Conservation (phyloP, 1,140 invertebrate species). For the Hydropsyche tenuis region DNA sequence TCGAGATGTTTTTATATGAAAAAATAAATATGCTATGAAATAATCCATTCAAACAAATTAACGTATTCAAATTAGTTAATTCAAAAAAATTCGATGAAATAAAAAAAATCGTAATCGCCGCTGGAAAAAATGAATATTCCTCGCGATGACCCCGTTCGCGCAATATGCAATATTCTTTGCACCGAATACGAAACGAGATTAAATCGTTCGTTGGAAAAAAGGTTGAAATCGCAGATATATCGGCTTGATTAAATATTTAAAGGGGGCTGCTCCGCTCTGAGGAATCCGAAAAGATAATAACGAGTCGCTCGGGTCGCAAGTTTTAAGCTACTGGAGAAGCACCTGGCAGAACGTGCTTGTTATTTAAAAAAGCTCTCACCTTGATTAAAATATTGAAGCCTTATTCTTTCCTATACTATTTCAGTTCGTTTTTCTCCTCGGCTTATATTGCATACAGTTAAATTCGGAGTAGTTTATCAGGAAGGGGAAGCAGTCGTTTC, state of each 20-base stretch:
- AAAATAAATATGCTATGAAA: too few relatives aligned
- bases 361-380: slow-evolving; percentile 26
- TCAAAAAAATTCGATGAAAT: too few relatives aligned
- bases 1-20: too few relatives aligned
- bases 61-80: too few relatives aligned
- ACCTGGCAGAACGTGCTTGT: slow-evolving; percentile 23
- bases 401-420: slow-evolving; percentile 3
- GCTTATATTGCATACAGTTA: neutral
- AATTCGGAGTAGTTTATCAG: slow-evolving; percentile 3
- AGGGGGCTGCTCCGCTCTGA: neutral
- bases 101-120: too few relatives aligned
- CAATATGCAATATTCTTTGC: slow-evolving; percentile 9
- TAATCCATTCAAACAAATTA: too few relatives aligned
- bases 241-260: slow-evolving; percentile 24
- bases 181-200: neutral
- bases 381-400: slow-evolving; percentile 23
- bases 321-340: slow-evolving; percentile 13
- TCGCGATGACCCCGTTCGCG: too few relatives aligned
- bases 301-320: slow-evolving; percentile 8
- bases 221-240: slow-evolving; percentile 19
- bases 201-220: neutral
- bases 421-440: too few relatives aligned
- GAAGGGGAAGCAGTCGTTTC: neutral
- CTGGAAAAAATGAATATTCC: too few relatives aligned
- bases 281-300: slow-evolving; percentile 9